Evolutionary conservation across 2,797 vertebrate species (phyloP).

Genomic region (Megaceryle alcyon): DNA sequence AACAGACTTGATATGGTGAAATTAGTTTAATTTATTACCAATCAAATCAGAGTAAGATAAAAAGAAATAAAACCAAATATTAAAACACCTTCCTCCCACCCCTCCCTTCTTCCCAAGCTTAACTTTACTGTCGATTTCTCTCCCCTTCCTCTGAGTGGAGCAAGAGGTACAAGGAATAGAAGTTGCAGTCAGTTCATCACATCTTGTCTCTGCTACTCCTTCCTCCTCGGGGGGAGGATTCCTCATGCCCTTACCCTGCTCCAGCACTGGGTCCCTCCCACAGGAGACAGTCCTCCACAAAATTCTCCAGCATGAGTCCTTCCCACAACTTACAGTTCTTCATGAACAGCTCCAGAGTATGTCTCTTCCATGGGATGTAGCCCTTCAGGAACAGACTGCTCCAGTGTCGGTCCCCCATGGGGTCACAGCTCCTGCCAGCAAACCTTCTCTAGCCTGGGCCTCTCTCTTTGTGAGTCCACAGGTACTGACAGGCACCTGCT

Average conservation of each 20-base stretch:
- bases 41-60: background rate
- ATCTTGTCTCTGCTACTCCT: background rate
- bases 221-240: background rate
- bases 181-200: background rate
- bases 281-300: background rate
- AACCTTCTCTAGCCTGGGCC: background rate
- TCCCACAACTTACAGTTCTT: background rate
- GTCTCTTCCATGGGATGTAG: background rate
- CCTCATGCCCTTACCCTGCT: background rate
- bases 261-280: background rate
- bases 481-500: background rate
- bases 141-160: no score
- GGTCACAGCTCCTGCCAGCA: background rate
- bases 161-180: background rate
- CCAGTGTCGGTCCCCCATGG: no score
- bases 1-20: background rate
- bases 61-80: background rate
- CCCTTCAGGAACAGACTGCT: background rate
- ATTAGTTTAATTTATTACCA: background rate
- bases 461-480: background rate
- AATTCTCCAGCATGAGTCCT: background rate
- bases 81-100: background rate
- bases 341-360: no score
- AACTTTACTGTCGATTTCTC: background rate
- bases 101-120: background rate